phyloP scores from a whole-genome alignment of 2,113 vertebrate species.

The Numida meleagris region DNA sequence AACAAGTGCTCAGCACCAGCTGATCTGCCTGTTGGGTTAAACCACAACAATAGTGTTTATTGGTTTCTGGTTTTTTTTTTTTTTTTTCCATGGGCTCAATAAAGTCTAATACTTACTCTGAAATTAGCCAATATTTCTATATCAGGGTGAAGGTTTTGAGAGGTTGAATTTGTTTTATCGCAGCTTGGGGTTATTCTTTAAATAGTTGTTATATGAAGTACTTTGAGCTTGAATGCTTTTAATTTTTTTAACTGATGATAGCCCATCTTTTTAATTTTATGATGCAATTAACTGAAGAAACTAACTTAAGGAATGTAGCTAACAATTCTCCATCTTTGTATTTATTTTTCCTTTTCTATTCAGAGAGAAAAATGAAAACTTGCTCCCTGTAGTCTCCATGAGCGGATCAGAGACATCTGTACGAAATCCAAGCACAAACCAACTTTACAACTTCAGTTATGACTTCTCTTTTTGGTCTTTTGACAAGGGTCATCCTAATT shows the following conservation, averaged over 20 bases:
- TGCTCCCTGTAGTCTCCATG: slow-evolving; percentile 84
- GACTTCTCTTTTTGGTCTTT: slow-evolving; percentile 93
- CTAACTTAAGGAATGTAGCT: neutral
- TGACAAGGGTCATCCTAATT: slow-evolving; percentile 77
- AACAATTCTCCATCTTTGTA: neutral
- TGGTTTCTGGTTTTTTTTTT: neutral
- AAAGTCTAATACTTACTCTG: neutral
- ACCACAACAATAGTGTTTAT: neutral
- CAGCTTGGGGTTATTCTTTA: neutral
- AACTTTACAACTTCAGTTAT: slow-evolving; percentile 85
- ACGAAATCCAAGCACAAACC: slow-evolving; percentile 84
- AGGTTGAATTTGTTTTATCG: neutral
- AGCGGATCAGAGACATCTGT: slow-evolving; percentile 83
- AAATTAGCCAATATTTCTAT: neutral
- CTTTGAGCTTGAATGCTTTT: neutral
- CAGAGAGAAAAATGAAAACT: slow-evolving; percentile 87
- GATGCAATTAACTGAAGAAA: neutral
- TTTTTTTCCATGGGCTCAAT: neutral
- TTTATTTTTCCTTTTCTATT: neutral
- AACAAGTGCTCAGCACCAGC: neutral
- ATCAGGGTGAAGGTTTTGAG: neutral
- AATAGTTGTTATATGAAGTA: neutral
- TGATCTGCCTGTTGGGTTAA: neutral
- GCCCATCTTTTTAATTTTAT: neutral
- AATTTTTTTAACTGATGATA: neutral